phyloP scores from a whole-genome alignment of 1,140 invertebrate species.

The Nephotettix cincticeps region DNA sequence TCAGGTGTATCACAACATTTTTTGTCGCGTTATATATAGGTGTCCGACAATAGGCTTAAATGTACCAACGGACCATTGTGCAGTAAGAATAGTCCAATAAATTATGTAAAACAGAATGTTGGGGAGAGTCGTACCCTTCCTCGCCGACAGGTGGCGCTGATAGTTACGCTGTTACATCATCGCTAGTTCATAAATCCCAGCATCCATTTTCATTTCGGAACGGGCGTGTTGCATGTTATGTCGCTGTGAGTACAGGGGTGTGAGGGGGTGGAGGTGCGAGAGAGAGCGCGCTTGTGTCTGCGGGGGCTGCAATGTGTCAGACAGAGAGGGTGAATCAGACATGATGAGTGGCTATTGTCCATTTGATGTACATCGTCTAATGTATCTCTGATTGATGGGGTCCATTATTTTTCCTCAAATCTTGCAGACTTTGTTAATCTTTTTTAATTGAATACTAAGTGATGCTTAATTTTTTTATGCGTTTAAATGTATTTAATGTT shows the following conservation, averaged over 20 bases:
- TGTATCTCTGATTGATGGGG: no score
- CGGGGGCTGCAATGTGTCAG: not conserved
- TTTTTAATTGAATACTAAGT: no score
- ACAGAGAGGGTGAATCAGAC: no score
- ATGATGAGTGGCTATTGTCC: no score
- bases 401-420: no score
- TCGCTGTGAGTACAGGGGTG: no score
- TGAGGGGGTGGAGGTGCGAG: not conserved
- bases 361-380: no score
- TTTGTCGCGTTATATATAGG: no score
- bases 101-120: slow-evolving; percentile 13
- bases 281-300: not conserved
- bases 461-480: no score
- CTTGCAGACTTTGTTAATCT: no score
- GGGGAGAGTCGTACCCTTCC: not conserved
- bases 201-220: slow-evolving; percentile 9
- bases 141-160: not conserved
- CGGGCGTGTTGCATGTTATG: slow-evolving; percentile 3
- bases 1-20: no score
- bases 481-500: no score
- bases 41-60: not conserved
- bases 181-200: slow-evolving; percentile 11
- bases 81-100: slow-evolving; percentile 9
- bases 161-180: slow-evolving; percentile 4
- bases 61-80: slow-evolving; percentile 1